A percentile compares a stretch with the other conserved stretches of the same genome.
Evolutionary conservation across 2,797 vertebrate genomes (phyloP).

Genomic region (Paedocypris micromegethes): DNA sequence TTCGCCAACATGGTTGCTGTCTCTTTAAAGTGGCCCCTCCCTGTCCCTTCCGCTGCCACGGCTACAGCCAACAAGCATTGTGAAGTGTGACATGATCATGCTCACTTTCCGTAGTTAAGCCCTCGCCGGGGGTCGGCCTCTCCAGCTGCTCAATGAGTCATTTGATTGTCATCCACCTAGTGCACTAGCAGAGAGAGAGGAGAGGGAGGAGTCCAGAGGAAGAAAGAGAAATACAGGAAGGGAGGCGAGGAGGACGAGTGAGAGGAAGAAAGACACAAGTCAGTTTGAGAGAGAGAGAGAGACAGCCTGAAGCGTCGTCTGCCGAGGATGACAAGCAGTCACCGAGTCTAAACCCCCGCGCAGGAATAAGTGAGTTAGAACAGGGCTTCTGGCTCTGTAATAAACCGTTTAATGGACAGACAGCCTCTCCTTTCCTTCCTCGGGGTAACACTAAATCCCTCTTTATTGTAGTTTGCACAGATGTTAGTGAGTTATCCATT

Average conservation of each 20-base stretch:
- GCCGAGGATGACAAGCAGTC: slow-evolving; percentile 83
- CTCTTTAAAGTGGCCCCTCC: slow-evolving; percentile 55
- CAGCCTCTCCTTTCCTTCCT: slow-evolving; percentile 90
- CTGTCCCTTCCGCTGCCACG: slow-evolving; percentile 63
- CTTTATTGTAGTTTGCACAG: slow-evolving; percentile 98
- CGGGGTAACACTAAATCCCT: slow-evolving; percentile 97
- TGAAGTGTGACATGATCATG: slow-evolving; percentile 78
- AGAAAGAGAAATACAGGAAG: slow-evolving; percentile 14
- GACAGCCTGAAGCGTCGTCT: slow-evolving; percentile 79
- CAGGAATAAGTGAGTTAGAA: slow-evolving; percentile 96
- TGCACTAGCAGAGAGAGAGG: slow-evolving; percentile 53
- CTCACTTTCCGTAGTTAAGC: slow-evolving; percentile 80
- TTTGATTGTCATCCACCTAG: slow-evolving; percentile 83
- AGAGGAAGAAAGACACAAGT: slow-evolving; percentile 40
- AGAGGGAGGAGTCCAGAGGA: slow-evolving; percentile 28
- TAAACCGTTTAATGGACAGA: slow-evolving; percentile 99
- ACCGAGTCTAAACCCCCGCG: slow-evolving; percentile 77
- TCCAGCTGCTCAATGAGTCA: slow-evolving; percentile 78
- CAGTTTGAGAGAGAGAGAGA: slow-evolving; percentile 50
- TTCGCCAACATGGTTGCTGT: slow-evolving; percentile 34
- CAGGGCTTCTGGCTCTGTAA: slow-evolving; percentile 96
- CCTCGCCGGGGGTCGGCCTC: slow-evolving; percentile 70
- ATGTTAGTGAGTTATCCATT: slow-evolving; percentile 98
- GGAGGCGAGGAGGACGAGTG: slow-evolving; percentile 29
- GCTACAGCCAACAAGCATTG: slow-evolving; percentile 74